phyloP scores from a whole-genome alignment of 2,888 invertebrate species.

The Mylabris sibirica region DNA sequence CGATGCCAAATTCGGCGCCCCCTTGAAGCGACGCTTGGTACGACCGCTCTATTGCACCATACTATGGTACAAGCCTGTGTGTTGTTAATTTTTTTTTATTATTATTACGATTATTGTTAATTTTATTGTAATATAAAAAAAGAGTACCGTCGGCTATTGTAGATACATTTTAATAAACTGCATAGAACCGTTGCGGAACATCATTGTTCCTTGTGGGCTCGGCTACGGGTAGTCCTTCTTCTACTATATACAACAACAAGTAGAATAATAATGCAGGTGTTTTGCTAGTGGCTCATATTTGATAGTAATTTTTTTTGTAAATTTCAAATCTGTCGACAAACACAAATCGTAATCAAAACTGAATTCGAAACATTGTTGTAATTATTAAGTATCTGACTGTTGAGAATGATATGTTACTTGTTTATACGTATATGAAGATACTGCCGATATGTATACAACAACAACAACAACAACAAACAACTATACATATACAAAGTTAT shows the following conservation, averaged over 20 bases:
- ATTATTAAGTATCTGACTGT: background rate
- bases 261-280: constrained; percentile 33
- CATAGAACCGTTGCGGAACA: constrained; percentile 26
- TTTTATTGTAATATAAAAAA: constrained; percentile 22
- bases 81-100: no score
- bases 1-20: no score
- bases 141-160: constrained; percentile 7
- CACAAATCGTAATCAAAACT: background rate
- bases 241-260: background rate
- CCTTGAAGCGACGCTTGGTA: no score
- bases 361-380: background rate
- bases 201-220: constrained; percentile 29
- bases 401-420: constrained; percentile 7
- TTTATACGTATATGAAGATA: constrained; percentile 12
- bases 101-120: constrained; percentile 10
- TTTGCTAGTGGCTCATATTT: constrained; percentile 35
- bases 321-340: background rate
- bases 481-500: background rate
- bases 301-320: background rate
- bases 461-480: background rate
- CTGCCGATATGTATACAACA: constrained; percentile 12
- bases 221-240: constrained; percentile 25
- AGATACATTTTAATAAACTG: constrained; percentile 24
- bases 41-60: no score
- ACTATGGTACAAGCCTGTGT: no score